These are phyloP conservation scores for Tanytarsus gracilentus DNA, from an alignment of 2,888 invertebrate genomes.

Conservation along the genomic window DNA sequence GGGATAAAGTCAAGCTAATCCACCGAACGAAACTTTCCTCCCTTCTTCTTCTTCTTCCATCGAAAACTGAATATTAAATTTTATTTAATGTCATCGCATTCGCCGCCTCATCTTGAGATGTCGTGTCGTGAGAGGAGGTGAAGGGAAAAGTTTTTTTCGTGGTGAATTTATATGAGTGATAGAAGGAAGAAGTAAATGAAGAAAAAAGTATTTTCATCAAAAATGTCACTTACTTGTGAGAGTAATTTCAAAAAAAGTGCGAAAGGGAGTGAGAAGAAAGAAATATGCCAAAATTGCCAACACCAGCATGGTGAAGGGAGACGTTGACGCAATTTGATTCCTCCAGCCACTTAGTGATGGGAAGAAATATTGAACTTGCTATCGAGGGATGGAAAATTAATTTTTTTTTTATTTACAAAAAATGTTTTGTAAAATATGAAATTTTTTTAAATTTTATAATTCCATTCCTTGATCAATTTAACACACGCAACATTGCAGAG, in stretches of 20 bases:
- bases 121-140: background rate
- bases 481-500: too few relatives aligned
- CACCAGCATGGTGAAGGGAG: background rate
- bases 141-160: conserved; percentile 10
- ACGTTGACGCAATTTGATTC: too few relatives aligned
- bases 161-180: conserved; percentile 16
- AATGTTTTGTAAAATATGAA: too few relatives aligned
- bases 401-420: too few relatives aligned
- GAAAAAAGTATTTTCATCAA: conserved; percentile 27
- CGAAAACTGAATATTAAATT: conserved; percentile 9
- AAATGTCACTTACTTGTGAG: conserved; percentile 28
- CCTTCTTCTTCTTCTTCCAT: background rate
- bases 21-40: conserved; percentile 11
- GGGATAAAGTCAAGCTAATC: conserved; percentile 25
- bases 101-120: background rate
- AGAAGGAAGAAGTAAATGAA: conserved; percentile 3
- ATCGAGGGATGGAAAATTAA: too few relatives aligned
- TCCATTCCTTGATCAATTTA: too few relatives aligned
- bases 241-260: conserved; percentile 15
- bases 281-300: conserved; percentile 2
- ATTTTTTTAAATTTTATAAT: too few relatives aligned
- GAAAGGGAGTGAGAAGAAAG: background rate
- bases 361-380: background rate
- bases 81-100: conserved; percentile 7
- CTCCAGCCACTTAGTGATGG: background rate